Evolutionary conservation across 1,140 invertebrate genomes (phyloP).

Genomic region (Trachelipus rathkii): DNA sequence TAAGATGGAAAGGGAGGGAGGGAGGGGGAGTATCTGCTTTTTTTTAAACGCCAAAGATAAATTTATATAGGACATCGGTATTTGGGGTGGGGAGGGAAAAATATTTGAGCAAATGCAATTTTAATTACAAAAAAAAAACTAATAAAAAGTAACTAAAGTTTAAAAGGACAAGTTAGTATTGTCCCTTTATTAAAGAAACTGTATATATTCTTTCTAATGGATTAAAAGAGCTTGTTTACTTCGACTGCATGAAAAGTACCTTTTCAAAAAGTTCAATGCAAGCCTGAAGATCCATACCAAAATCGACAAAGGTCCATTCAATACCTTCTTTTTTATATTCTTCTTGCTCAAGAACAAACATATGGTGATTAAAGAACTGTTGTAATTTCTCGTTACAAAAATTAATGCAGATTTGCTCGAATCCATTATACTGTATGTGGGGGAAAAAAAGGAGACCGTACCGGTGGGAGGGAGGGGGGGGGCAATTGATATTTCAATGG

Average conservation of each 20-base stretch:
- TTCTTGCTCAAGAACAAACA: conserved; percentile 99
- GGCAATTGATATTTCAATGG: not conserved
- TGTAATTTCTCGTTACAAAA: conserved; percentile 99
- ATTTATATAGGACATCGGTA: not conserved
- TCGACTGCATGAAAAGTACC: conserved; percentile 58
- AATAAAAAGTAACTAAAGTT: too few relatives aligned
- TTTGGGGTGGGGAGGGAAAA: not conserved
- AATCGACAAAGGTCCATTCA: conserved; percentile 99
- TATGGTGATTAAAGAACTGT: conserved; percentile 99
- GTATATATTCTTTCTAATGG: not conserved
- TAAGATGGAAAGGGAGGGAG: not conserved
- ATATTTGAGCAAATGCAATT: conserved; percentile 16
- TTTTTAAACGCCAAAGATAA: not conserved
- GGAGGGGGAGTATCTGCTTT: not conserved
- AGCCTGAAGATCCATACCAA: conserved; percentile 96
- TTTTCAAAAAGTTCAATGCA: conserved; percentile 99
- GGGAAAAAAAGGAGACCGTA: not conserved
- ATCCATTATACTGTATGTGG: conserved; percentile 58
- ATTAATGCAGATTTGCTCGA: conserved; percentile 99
- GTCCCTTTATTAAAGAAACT: too few relatives aligned
- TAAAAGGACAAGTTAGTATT: too few relatives aligned
- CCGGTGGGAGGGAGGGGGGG: not conserved
- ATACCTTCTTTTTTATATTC: conserved; percentile 97
- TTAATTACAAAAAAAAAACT: too few relatives aligned
- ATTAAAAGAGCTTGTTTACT: not conserved